Evolutionary conservation across 2,888 invertebrate genomes (phyloP), one percentile per base, ranked within the genome.

Genomic region (Volucella inanis): DNA sequence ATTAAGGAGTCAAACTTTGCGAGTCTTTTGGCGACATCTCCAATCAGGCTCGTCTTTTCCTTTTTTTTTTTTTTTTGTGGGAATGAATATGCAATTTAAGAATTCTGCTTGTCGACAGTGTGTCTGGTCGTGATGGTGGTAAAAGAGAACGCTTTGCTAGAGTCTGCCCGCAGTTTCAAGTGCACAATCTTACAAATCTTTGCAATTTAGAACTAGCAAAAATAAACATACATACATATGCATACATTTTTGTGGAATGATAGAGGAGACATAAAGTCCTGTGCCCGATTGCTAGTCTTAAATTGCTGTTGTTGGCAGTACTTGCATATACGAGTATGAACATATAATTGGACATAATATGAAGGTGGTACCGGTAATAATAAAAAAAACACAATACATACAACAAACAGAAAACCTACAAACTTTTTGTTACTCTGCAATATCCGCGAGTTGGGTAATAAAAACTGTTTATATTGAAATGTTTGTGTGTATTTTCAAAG

Each of bases 11-110:
- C 79, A 79, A 83, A 83, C 79, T 79, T 74, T 78, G 55, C 45
- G 15, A 78, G 67, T 79, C 83, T 31, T 49, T 50, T 83, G 83
- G 83, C 83, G 83, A 83, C 83, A 79, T 70, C 55, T 57, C 68
- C 59, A 74, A 68, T 79, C 79, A 74, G 49, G 74, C 55, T 74
- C 9, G 31, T 15, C 50, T 74, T 31, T 31, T 22, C 57, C 64
- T 67, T 49, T 72, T 52, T 15, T 38, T 14, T 31, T 31, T n/a
- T 8, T 41, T 70, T 50, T n/a, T 43, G 22, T 82, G 61, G 47
- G 15, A 68, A 78, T 68, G 62, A 78, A 67, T 45, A 78, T 79
- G 64, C 78, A 79, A 64, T 64, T 79, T 62, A 74, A 70, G 64
- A 83, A 54, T 64, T 75, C 57, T 64, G 79, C 68, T 79, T 65